Conservation (phyloP, 2,113 vertebrate genomes). For the Chionomys nivalis region DNA sequence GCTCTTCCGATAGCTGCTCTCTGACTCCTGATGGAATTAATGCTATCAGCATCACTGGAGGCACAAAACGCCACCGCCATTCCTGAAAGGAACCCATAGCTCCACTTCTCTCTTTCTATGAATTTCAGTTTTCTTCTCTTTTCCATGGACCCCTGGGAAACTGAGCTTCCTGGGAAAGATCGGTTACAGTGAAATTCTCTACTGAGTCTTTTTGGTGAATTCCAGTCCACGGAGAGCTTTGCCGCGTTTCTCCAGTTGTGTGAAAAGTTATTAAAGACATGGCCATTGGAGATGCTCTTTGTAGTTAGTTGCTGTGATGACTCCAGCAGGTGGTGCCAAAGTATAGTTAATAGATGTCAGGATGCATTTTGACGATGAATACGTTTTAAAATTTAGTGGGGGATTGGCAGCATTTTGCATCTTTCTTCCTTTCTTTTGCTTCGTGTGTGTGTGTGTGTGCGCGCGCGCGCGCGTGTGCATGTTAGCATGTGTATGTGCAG, state of each 20-base stretch:
- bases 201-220: not conserved
- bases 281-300: not conserved
- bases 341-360: conserved; percentile 48
- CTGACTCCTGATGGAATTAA: not conserved
- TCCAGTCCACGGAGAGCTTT: not conserved
- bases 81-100: not conserved
- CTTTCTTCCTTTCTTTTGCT: not conserved
- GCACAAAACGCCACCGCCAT: not conserved
- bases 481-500: not conserved
- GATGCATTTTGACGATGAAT: accelerated
- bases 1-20: not conserved
- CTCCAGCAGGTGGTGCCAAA: conserved; percentile 75
- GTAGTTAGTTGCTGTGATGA: not conserved
- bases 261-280: not conserved
- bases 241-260: not conserved
- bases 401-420: not conserved
- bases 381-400: not conserved
- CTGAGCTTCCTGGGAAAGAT: not conserved
- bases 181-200: not conserved
- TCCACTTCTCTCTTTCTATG: not conserved
- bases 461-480: too few species aligned
- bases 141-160: conserved; percentile 18
- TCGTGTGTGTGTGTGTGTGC: too few species aligned
- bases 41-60: not conserved
- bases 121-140: not conserved